Conservation (phyloP, 2,888 invertebrate genomes). For the Trichopria drosophilae region DNA sequence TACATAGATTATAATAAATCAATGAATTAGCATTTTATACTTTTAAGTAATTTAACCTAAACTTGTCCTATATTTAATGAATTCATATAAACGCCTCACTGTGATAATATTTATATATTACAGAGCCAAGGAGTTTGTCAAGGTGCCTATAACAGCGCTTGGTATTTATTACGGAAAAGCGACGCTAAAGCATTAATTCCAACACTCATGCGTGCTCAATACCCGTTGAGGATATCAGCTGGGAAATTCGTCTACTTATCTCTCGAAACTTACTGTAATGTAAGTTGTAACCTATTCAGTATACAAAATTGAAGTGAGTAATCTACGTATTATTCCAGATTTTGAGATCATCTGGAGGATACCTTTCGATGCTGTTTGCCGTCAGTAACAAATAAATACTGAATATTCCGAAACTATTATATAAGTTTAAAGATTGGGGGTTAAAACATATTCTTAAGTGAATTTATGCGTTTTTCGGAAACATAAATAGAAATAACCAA, state of each 20-base stretch:
- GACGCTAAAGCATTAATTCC: slow-evolving; percentile 32
- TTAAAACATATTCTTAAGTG: no score
- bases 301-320: not conserved
- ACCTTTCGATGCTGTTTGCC: slow-evolving; percentile 13
- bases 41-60: no score
- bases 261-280: slow-evolving; percentile 33
- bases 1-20: not conserved
- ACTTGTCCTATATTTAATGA: no score
- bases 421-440: no score
- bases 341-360: slow-evolving; percentile 11
- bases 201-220: slow-evolving; percentile 37
- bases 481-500: no score
- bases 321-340: slow-evolving; percentile 9
- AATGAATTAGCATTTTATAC: no score
- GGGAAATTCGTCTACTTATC: slow-evolving; percentile 40
- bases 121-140: slow-evolving; percentile 32
- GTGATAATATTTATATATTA: no score
- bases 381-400: slow-evolving; percentile 3
- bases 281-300: slow-evolving; percentile 7
- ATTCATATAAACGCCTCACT: no score
- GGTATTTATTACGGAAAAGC: slow-evolving; percentile 32
- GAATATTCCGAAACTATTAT: not conserved
- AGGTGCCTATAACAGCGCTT: slow-evolving; percentile 34
- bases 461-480: no score
- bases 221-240: slow-evolving; percentile 33